These are phyloP conservation scores for Meloidogyne exigua DNA, from an alignment of 1,140 invertebrate species.

Conservation along the genomic window DNA sequence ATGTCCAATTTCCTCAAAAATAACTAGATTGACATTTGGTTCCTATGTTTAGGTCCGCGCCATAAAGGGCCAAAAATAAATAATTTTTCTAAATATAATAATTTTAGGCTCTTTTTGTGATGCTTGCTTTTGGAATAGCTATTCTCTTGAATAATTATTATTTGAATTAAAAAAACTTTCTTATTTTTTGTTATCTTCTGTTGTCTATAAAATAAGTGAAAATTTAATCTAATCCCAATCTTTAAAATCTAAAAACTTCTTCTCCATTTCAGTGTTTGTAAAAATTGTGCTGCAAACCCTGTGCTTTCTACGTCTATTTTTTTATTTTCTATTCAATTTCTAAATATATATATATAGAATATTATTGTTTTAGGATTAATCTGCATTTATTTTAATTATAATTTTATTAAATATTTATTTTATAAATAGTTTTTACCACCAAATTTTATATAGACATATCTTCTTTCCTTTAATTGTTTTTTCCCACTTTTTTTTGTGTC, in stretches of 20 bases:
- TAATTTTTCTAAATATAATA: neutral
- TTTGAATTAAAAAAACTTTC: constrained; percentile 14
- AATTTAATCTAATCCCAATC: neutral
- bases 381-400: too few species aligned
- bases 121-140: constrained; percentile 48
- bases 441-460: too few species aligned
- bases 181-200: neutral
- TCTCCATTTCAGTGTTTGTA: neutral
- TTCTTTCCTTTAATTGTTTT: too few species aligned
- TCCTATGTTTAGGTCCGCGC: neutral
- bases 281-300: neutral
- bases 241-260: neutral
- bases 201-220: neutral
- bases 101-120: constrained; percentile 53
- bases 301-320: neutral
- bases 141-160: constrained; percentile 48
- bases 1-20: neutral
- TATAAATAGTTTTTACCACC: too few species aligned
- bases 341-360: too few species aligned
- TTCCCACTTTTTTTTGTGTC: too few species aligned
- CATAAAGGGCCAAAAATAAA: too few species aligned
- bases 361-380: too few species aligned
- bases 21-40: neutral
- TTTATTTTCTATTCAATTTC: neutral
- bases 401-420: too few species aligned